phyloP scores from a whole-genome alignment of 2,888 invertebrate genomes.

The Octonoba sinensis region DNA sequence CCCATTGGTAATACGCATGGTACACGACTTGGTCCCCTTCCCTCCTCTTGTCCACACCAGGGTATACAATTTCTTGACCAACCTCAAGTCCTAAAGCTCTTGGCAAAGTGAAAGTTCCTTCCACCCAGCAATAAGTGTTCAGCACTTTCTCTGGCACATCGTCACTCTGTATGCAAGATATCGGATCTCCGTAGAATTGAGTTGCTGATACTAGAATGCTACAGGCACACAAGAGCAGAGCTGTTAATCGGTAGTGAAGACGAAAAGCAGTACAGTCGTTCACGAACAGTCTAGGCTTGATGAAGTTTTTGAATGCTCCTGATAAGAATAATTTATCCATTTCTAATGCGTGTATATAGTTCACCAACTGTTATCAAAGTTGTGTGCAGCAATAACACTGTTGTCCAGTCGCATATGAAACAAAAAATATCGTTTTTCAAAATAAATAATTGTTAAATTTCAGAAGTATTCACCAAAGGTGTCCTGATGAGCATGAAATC shows the following conservation, averaged over 20 bases:
- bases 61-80: slow-evolving; percentile 72
- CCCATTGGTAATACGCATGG: slow-evolving; percentile 68
- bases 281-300: slow-evolving; percentile 88
- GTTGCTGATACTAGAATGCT: slow-evolving; percentile 66
- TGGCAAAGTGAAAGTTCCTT: slow-evolving; percentile 61
- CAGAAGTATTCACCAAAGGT: too few species aligned
- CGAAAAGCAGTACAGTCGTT: slow-evolving; percentile 90
- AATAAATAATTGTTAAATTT: too few species aligned
- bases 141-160: slow-evolving; percentile 85
- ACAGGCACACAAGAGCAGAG: slow-evolving; percentile 74
- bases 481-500: too few species aligned
- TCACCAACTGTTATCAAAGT: neutral
- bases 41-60: slow-evolving; percentile 73
- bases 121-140: slow-evolving; percentile 78
- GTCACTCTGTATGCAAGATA: slow-evolving; percentile 79
- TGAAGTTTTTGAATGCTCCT: slow-evolving; percentile 84
- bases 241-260: slow-evolving; percentile 89
- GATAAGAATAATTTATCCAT: slow-evolving; percentile 85
- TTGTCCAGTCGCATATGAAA: too few species aligned
- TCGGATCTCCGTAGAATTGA: slow-evolving; percentile 68
- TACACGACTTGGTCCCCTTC: slow-evolving; percentile 68
- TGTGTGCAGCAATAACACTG: too few species aligned
- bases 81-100: slow-evolving; percentile 68
- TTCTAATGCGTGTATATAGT: neutral
- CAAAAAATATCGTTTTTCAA: too few species aligned